These are phyloP conservation scores for Silvanus unidentatus DNA, from an alignment of 2,888 invertebrate genomes.

Conservation along the genomic window DNA sequence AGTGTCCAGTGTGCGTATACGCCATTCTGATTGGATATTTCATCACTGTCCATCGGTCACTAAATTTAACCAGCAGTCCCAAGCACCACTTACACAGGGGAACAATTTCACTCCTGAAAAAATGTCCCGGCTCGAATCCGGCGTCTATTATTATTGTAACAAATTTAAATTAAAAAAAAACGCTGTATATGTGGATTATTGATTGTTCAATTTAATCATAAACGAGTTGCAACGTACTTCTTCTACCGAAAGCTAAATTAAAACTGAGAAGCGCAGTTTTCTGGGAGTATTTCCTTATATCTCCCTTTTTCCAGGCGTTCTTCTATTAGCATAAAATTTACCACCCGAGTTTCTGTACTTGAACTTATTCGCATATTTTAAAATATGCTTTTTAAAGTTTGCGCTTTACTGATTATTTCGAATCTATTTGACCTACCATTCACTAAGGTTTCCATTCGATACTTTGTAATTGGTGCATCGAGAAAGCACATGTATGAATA, in stretches of 20 bases:
- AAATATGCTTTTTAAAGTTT: no score
- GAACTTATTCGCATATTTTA: no score
- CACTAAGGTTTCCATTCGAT: no score
- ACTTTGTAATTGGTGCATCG: no score
- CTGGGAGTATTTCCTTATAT: conserved; percentile 39
- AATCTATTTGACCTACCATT: no score
- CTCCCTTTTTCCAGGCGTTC: conserved; percentile 33
- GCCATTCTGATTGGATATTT: conserved; percentile 28
- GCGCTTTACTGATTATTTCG: no score
- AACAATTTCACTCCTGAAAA: no score
- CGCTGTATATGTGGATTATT: background rate
- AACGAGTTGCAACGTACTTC: conserved; percentile 8
- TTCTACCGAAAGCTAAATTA: conserved; percentile 39
- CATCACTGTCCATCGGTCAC: conserved; percentile 39
- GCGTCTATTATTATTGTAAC: no score
- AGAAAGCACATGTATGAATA: no score
- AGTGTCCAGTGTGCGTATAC: conserved; percentile 26
- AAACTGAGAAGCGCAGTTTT: conserved; percentile 41
- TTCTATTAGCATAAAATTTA: conserved; percentile 3
- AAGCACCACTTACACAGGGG: conserved; percentile 26
- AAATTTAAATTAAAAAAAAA: no score
- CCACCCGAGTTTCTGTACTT: background rate
- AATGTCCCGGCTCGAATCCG: no score
- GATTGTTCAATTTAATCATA: background rate
- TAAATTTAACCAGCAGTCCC: conserved; percentile 12